Evolutionary conservation across 2,797 vertebrate genomes (phyloP), one percentile per base, ranked within the genome.

Genomic region (Xenops minutus): DNA sequence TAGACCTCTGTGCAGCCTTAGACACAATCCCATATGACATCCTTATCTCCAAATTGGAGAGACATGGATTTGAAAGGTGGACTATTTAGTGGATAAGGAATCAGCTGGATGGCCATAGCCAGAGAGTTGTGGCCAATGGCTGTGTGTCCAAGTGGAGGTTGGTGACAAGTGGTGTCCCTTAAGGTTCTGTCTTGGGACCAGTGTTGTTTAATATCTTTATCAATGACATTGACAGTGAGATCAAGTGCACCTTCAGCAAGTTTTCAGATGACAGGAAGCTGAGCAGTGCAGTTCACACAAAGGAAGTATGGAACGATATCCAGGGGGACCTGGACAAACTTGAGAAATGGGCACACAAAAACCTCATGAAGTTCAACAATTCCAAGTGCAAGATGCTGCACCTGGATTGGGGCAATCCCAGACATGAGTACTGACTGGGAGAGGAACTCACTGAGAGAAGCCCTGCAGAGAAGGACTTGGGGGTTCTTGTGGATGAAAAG

Each of bases 221-320:
- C 48, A 34, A 0, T 46, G 16, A 39, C 55, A 46, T 26, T 0
- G 2, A 26, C 29, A 77, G 41, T 19, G 30, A 15, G 10, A 49
- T 32, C 0, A 1, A 71, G 32, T 8, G 32, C 22, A 49, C 36
- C 22, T 32, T 36, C 27, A 43, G 36, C 1, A 5, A 43, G 36
- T 43, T 64, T 49, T 36, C 22, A 64, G 75, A 16, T 32, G 32
- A 19, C 15, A 63, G 4, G 3, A 72, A 56, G 27, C 51, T 36
- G 74, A 43, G 66, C 6, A 56, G 58, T 16, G 58, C 43, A 49
- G 32, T 0, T 71, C 26, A 56, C 32, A 43, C 36, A 49, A 63
- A 18, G 49, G 32, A 64, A 63, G 27, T 22, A 27, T 0, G 1
- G 26, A 36, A 78, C 27, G 43, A 18, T 18, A 56, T 15, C 58